phyloP scores from a whole-genome alignment of 2,113 vertebrate genomes.

The Petroica traversi region DNA sequence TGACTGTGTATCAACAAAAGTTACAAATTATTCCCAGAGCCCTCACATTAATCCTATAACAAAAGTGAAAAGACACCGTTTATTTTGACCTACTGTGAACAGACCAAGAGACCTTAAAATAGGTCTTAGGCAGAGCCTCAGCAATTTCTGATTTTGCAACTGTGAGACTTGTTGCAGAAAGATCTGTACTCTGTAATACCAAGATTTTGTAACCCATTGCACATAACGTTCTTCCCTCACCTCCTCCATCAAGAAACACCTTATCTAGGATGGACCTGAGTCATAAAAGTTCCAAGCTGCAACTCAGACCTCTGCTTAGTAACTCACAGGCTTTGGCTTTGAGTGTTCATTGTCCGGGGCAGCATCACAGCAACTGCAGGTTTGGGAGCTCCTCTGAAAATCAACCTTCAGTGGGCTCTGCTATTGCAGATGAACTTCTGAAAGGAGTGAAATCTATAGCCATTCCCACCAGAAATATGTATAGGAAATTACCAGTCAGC shows the following conservation, averaged over 20 bases:
- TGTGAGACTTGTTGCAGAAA: conserved; percentile 1
- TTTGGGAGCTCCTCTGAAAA: not conserved
- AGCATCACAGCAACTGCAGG: not conserved
- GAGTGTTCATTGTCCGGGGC: not conserved
- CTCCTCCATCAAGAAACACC: conserved; percentile 39
- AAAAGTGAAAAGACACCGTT: not conserved
- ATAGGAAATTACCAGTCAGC: not conserved
- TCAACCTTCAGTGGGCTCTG: not conserved
- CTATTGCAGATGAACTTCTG: not conserved
- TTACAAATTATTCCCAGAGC: not conserved
- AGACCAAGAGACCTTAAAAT: not conserved
- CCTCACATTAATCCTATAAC: not conserved
- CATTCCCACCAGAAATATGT: not conserved
- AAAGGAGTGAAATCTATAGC: not conserved
- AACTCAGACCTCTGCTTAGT: not conserved
- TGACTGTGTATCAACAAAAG: not conserved
- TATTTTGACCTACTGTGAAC: not conserved
- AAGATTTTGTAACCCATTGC: conserved; percentile 37
- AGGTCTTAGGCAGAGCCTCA: not conserved
- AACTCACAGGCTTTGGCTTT: not conserved
- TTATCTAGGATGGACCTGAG: not conserved
- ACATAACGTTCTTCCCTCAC: not conserved
- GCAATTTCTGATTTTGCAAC: conserved; percentile 49
- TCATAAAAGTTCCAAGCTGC: not conserved
- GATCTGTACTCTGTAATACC: not conserved